phyloP scores from a whole-genome alignment of 2,113 vertebrate species.

The Sphaerodactylus townsendi region DNA sequence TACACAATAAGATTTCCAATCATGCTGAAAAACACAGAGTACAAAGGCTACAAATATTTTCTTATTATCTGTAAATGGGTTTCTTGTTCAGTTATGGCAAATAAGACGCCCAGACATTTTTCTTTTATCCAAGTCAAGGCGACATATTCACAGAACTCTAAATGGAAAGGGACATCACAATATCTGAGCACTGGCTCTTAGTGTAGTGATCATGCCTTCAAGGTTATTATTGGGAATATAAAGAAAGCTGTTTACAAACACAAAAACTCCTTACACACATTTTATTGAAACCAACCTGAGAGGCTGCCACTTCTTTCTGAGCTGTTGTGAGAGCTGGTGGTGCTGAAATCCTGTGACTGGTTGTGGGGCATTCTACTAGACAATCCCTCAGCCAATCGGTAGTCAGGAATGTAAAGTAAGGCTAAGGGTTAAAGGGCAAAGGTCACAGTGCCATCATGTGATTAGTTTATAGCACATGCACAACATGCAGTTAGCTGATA shows the following conservation, averaged over 20 bases:
- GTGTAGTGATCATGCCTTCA: constrained; percentile 14
- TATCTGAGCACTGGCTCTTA: neutral
- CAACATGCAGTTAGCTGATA: constrained; percentile 89
- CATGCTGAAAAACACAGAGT: fast-evolving
- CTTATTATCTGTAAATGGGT: neutral
- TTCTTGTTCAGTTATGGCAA: neutral
- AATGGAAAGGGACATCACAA: neutral
- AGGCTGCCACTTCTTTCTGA: constrained; percentile 99
- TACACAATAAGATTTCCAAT: constrained; percentile 19
- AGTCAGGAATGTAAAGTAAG: constrained; percentile 99
- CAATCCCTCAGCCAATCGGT: constrained; percentile 99
- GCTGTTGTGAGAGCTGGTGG: constrained; percentile 99
- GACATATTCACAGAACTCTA: neutral
- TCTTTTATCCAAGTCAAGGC: neutral
- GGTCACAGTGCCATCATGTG: constrained; percentile 94
- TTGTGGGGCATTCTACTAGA: constrained; percentile 99
- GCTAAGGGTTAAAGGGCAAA: constrained; percentile 99
- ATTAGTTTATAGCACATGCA: constrained; percentile 92
- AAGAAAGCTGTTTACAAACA: constrained; percentile 57
- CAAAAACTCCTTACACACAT: constrained; percentile 69
- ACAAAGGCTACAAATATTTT: constrained; percentile 3
- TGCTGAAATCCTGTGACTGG: constrained; percentile 99
- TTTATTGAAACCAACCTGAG: constrained; percentile 93
- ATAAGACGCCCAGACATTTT: neutral
- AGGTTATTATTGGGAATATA: constrained; percentile 44